phyloP scores from a whole-genome alignment of 2,113 vertebrate species.

The Caracal caracal region DNA sequence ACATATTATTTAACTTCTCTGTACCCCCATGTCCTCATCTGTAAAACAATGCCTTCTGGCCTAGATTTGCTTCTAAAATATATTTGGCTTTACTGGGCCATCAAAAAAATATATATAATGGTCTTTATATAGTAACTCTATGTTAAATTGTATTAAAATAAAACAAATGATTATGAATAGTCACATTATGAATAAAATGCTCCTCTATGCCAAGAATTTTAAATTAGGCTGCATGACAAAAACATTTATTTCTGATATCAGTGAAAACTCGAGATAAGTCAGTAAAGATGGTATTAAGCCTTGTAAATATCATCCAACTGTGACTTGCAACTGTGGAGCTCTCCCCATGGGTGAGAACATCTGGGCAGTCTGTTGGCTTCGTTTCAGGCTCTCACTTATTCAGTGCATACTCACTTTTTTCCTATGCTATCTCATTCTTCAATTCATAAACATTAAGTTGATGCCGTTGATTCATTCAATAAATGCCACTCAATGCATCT shows the following conservation, averaged over 20 bases:
- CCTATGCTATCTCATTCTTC: conserved; percentile 37
- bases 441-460: conserved; percentile 27
- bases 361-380: conserved; percentile 59
- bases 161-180: conserved; percentile 60
- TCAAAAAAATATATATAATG: conserved; percentile 19
- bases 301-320: conserved; percentile 76
- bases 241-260: conserved; percentile 74
- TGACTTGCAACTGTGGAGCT: conserved; percentile 59
- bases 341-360: conserved; percentile 68
- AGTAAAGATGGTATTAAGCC: conserved; percentile 69
- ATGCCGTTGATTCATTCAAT: background rate
- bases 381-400: conserved; percentile 29
- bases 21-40: background rate
- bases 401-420: conserved; percentile 35
- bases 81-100: conserved; percentile 12
- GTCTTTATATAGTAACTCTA: background rate
- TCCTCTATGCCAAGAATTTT: conserved; percentile 62
- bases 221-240: conserved; percentile 75
- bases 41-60: conserved; percentile 6
- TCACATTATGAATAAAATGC: conserved; percentile 53
- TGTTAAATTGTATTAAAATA: conserved; percentile 56
- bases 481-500: background rate
- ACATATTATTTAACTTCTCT: conserved; percentile 22
- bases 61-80: conserved; percentile 56
- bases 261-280: conserved; percentile 70